Conservation (phyloP, 2,797 vertebrate genomes). For the Chaenodraco wilsoni region DNA sequence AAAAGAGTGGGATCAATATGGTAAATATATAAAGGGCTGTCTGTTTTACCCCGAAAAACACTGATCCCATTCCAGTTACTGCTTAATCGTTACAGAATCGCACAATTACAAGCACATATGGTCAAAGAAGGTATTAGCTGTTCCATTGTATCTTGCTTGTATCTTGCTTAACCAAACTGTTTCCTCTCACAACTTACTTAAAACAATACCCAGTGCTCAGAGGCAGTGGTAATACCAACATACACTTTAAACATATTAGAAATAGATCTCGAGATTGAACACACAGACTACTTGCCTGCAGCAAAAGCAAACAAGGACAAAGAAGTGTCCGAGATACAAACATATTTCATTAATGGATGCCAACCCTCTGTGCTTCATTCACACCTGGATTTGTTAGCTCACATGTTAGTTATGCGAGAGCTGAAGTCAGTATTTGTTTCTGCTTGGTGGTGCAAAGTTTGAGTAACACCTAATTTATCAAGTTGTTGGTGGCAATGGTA, state of each 20-base stretch:
- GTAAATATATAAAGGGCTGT: background rate
- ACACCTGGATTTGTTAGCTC: background rate
- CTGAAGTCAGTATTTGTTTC: constrained; percentile 6
- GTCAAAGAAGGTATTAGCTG: constrained; percentile 17
- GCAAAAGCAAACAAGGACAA: background rate
- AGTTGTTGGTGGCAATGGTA: constrained; percentile 12
- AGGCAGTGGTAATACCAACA: background rate
- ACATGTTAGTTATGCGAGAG: background rate
- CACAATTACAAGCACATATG: constrained; percentile 2
- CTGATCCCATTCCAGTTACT: constrained; percentile 7
- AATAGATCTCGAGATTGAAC: background rate
- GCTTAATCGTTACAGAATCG: constrained; percentile 20
- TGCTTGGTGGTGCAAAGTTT: constrained; percentile 13
- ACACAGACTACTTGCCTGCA: background rate
- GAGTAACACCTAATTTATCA: constrained; percentile 33
- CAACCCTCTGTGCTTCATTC: constrained; percentile 7
- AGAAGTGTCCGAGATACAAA: background rate
- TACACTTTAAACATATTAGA: constrained; percentile 4
- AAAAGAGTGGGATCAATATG: constrained; percentile 27
- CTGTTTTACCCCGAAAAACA: constrained; percentile 9
- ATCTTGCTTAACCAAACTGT: constrained; percentile 23
- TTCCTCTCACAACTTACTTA: background rate
- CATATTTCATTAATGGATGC: background rate
- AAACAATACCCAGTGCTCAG: background rate
- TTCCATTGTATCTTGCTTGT: constrained; percentile 1